A percentile compares a stretch with the other conserved stretches of the same genome.
Conservation (phyloP, 2,888 invertebrate species). For the Drosophila meridiana region DNA sequence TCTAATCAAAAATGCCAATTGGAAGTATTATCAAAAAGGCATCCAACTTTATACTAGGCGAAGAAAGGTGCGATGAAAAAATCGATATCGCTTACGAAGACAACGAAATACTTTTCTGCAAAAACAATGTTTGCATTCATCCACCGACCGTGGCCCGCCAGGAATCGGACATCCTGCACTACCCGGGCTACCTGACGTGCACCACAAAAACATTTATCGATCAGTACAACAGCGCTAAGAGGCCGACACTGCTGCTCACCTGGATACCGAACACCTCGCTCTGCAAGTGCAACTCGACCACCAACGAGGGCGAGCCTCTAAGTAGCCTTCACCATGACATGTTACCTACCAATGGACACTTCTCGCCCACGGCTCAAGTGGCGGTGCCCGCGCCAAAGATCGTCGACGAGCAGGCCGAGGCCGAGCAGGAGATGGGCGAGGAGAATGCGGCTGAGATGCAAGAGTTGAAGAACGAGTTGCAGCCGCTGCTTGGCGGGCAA, state of each 20-base stretch:
- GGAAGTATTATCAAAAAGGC: constrained; percentile 91
- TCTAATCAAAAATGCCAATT: constrained; percentile 88
- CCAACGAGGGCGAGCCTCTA: constrained; percentile 34
- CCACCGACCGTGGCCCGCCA: constrained; percentile 94
- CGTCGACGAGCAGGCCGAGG: constrained; percentile 48
- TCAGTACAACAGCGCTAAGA: constrained; percentile 90
- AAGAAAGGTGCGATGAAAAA: constrained; percentile 88
- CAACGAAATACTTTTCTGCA: constrained; percentile 94
- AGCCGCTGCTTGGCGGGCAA: constrained; percentile 84
- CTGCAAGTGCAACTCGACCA: constrained; percentile 90
- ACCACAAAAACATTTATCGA: constrained; percentile 92
- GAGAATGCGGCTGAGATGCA: constrained; percentile 83
- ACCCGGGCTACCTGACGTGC: constrained; percentile 96
- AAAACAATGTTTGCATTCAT: constrained; percentile 99
- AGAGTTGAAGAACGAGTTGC: constrained; percentile 84
- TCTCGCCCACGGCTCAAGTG: constrained; percentile 43
- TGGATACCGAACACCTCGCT: constrained; percentile 98
- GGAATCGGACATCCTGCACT: constrained; percentile 93
- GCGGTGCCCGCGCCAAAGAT: constrained; percentile 61
- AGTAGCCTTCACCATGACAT: constrained; percentile 87
- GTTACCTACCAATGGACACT: constrained; percentile 44
- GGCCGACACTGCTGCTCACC: constrained; percentile 94
- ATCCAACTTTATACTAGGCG: constrained; percentile 92
- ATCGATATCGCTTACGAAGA: constrained; percentile 90
- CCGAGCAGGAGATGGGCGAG: constrained; percentile 44